phyloP scores from a whole-genome alignment of 2,797 vertebrate genomes.

The Bucorvus abyssinicus region DNA sequence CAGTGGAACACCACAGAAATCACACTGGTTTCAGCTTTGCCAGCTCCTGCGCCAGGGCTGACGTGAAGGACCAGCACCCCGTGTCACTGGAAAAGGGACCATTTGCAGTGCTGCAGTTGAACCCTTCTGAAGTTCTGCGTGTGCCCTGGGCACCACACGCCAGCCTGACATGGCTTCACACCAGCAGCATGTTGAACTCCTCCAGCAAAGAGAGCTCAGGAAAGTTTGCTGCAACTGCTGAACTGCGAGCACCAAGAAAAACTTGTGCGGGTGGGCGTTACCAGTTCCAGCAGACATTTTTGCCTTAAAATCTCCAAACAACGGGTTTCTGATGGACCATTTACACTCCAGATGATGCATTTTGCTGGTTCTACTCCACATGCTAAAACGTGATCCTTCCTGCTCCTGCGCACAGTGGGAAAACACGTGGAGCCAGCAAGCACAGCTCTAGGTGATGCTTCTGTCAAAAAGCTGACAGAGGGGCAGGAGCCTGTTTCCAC shows the following conservation, averaged over 20 bases:
- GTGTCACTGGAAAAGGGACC: neutral
- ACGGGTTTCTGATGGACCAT: neutral
- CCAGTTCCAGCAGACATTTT: neutral
- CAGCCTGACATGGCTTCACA: neutral
- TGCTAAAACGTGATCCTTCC: neutral
- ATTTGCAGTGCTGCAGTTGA: rapidly evolving
- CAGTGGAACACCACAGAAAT: neutral
- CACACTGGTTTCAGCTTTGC: neutral
- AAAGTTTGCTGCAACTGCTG: neutral
- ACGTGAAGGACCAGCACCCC: neutral
- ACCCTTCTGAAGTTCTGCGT: neutral
- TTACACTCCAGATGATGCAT: neutral
- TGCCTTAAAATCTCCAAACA: neutral
- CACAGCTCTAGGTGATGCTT: neutral
- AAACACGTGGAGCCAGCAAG: neutral
- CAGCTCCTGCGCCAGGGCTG: neutral
- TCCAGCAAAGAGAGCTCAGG: neutral
- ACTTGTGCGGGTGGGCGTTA: neutral
- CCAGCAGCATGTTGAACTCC: rapidly evolving
- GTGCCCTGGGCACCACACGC: rapidly evolving
- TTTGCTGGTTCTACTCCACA: neutral
- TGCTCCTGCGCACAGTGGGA: neutral
- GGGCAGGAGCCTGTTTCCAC: neutral
- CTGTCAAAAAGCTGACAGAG: neutral
- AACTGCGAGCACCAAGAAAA: neutral